A percentile compares a stretch with the other conserved stretches of the same genome.
These are phyloP conservation scores for Habropoda laboriosa DNA, from an alignment of 1,140 invertebrate genomes.

Conservation along the genomic window DNA sequence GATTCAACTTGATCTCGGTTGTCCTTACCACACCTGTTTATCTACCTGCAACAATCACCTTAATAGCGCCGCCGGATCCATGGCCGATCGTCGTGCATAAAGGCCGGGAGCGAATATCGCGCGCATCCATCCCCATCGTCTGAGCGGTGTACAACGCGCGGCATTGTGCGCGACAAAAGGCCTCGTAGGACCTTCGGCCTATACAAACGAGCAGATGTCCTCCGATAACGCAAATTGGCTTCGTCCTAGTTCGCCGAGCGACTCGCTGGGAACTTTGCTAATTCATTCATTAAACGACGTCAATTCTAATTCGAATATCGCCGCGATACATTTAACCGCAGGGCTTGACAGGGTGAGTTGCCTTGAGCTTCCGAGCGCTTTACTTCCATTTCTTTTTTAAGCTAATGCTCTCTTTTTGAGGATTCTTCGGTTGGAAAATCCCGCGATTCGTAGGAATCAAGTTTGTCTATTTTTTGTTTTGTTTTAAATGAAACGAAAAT, in stretches of 20 bases:
- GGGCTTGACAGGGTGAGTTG: no score
- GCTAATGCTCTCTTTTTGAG: no score
- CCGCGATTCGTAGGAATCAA: no score
- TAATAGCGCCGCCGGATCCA: slow-evolving; percentile 20
- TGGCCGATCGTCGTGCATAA: slow-evolving; percentile 37
- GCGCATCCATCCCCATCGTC: slow-evolving; percentile 12
- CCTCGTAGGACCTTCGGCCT: slow-evolving; percentile 52
- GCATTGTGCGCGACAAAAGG: slow-evolving; percentile 53
- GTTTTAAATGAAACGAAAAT: no score
- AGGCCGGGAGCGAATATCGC: slow-evolving; percentile 29
- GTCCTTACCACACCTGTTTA: slow-evolving; percentile 31
- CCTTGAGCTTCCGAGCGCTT: no score
- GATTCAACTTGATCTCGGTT: not conserved
- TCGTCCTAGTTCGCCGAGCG: slow-evolving; percentile 50
- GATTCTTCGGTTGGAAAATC: no score
- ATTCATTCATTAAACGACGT: not conserved
- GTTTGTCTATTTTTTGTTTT: no score
- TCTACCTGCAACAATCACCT: slow-evolving; percentile 39
- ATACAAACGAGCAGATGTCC: slow-evolving; percentile 48
- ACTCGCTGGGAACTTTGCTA: slow-evolving; percentile 6
- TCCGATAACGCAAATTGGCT: slow-evolving; percentile 49
- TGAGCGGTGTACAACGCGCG: slow-evolving; percentile 15
- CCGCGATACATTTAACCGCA: not conserved
- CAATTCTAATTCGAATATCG: not conserved
- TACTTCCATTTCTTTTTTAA: no score